Evolutionary conservation across 2,888 invertebrate genomes (phyloP), one percentile per base, ranked within the genome.

Genomic region (Oscheius onirici): DNA sequence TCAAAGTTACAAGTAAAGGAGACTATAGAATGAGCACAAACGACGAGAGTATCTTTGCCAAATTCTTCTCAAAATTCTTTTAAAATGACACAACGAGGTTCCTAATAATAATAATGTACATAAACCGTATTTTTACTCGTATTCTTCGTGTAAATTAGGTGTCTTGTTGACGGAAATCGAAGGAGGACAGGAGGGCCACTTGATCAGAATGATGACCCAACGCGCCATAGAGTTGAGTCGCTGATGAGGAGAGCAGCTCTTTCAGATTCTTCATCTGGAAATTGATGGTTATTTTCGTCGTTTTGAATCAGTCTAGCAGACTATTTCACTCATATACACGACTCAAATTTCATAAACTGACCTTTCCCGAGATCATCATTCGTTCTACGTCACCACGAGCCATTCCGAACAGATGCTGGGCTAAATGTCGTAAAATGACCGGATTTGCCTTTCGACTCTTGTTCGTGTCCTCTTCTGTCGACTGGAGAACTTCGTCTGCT

Each of bases 401-500:
- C 67, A 72, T 68, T 40, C 54, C 60, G 20, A 71, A 69, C 20
- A 76, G 63, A 28, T 49, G 26, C n/a, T 67, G 61, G 15, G 72
- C 69, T n/a, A 82, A 69, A 11, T 73, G 67, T 49, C 81, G 63
- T 40, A 75, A 58, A n/a, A 82, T 65, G 2, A 75, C 73, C 0
- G 79, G 67, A 72, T 82, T 77, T 34, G 76, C 66, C 46, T 78
- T 79, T 57, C 51, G 52, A 26, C 75, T 77, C 63, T 65, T 71
- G 28, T 65, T 65, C 24, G 73, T 71, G 15, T 52, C 51, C 1
- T 24, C 71, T 17, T 63, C 57, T 40, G 22, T 55, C 1, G 70
- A 54, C 24, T 63, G 67, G 8, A 71, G 61, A 66, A 26, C 46
- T 44, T 73, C 77, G 65, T 81, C 78, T 5, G 76, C 72, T 58